phyloP scores from a whole-genome alignment of 1,140 invertebrate genomes.

The Penaeus chinensis region DNA sequence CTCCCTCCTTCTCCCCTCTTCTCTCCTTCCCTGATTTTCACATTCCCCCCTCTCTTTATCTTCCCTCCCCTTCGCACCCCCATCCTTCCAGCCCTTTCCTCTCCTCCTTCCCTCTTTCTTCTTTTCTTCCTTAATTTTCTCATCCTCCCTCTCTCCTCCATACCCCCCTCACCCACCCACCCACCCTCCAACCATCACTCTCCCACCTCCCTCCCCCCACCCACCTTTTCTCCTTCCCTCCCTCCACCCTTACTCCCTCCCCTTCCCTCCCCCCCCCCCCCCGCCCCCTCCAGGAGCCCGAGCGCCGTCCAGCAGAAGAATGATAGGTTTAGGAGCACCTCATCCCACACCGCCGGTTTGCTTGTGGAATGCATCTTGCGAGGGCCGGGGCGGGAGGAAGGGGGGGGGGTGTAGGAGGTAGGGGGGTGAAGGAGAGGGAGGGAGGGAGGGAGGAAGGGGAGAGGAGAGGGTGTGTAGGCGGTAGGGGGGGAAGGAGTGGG shows the following conservation, averaged over 20 bases:
- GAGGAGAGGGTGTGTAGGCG: neutral
- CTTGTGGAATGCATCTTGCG: neutral
- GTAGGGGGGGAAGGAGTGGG: neutral
- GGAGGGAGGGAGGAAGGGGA: neutral
- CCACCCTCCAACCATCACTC: no score
- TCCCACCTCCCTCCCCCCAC: neutral
- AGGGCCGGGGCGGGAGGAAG: neutral
- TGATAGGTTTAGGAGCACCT: no score
- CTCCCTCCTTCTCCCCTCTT: neutral
- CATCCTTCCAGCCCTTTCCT: neutral
- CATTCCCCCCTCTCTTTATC: neutral
- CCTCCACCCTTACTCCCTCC: neutral
- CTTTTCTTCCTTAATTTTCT: neutral
- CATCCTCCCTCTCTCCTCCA: neutral
- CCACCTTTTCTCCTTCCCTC: neutral
- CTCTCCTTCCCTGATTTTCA: neutral
- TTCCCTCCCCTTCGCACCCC: no score
- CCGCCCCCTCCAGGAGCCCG: no score
- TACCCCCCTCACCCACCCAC: no score
- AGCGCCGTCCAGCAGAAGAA: no score
- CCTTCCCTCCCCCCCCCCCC: no score
- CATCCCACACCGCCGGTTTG: neutral
- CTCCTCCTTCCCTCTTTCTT: neutral
- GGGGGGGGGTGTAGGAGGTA: neutral
- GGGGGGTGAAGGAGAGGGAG: neutral